Base-by-base conservation (phyloP, 1,140 invertebrate species). In the Calycopis cecrops region DNA sequence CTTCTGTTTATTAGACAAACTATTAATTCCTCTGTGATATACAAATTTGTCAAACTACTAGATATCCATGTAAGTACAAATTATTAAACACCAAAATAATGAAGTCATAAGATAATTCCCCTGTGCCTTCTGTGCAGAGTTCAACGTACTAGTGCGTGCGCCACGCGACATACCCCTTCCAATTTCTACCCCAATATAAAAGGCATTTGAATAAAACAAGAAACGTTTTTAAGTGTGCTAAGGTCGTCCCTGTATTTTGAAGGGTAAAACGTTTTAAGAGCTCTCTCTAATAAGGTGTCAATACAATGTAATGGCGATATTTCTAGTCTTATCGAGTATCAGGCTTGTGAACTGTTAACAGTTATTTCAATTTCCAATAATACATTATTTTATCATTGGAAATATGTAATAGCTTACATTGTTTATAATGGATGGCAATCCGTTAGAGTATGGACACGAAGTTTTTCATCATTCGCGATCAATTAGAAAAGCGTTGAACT, bases 181-280 rank as follows among this genome's bases (percentile, higher is more conserved):
- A 40, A 63, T 12, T 28, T 56, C 40, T 59, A 52, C 49, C 60
- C 59, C 63, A 60, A 65, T 61, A 65, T 69, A 72, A 59, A 64
- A 52, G 60, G 62, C 48, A 55, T 64, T 58, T 55, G 40, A 62
- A 66, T 71, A 64, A 69, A 72, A 66, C 40, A 44, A 44, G 40
- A 44, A 44, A 63, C 55, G 57, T 42, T 52, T 58, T 60, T 67
- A 77, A 73, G 67, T 79, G 69, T 76, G 78, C 73, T 81, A 81
- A 81, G 76, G 76, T 81, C 78, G 73, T 65, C 62, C 65, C 14
- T 16, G 40, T 44, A 8, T 16, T 44, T 16, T 14, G 16, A 44
- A 44, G 40, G 40, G 40, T 44, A 12, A 9, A 44, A 44, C 9
- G 16, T 44, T 16, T 9, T 12, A 9, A 14, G 14, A 16, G 9